A percentile compares a stretch with the other conserved stretches of the same genome.
Evolutionary conservation across 2,113 vertebrate genomes (phyloP).

Genomic region (Lophotis ruficrista): DNA sequence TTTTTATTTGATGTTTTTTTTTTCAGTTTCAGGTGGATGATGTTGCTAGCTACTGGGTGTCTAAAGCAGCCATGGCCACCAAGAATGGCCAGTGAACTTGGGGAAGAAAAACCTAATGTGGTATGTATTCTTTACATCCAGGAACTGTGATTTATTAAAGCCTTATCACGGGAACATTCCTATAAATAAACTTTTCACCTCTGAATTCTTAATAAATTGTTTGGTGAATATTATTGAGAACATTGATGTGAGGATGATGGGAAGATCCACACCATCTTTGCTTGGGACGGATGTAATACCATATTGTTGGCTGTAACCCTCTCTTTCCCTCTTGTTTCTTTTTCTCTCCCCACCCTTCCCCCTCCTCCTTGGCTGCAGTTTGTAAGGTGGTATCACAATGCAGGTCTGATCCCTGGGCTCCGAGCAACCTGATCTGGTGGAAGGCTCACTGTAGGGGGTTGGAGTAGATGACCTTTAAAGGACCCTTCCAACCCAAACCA

Average conservation of each 20-base stretch:
- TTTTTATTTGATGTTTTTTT: not conserved
- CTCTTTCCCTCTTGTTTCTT: not conserved
- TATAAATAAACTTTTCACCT: slow-evolving; percentile 68
- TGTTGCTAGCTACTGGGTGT: slow-evolving; percentile 72
- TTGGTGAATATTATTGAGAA: slow-evolving; percentile 68
- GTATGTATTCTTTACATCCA: slow-evolving; percentile 73
- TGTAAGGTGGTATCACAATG: not conserved
- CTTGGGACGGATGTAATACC: slow-evolving; percentile 58
- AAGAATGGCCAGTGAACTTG: slow-evolving; percentile 73
- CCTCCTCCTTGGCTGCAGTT: not conserved
- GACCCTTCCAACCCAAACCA: too few relatives aligned
- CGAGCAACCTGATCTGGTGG: too few relatives aligned
- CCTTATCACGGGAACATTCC: slow-evolving; percentile 69
- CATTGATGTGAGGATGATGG: slow-evolving; percentile 56
- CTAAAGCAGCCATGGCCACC: slow-evolving; percentile 74
- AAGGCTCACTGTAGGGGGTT: too few relatives aligned
- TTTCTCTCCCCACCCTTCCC: not conserved
- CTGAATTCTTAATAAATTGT: slow-evolving; percentile 62
- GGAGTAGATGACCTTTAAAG: too few relatives aligned
- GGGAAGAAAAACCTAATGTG: slow-evolving; percentile 54
- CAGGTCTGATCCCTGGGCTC: not conserved
- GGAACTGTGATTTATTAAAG: slow-evolving; percentile 71
- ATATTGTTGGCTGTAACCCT: not conserved
- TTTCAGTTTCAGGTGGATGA: slow-evolving; percentile 71
- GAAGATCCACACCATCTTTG: slow-evolving; percentile 58